Evolutionary conservation across 2,113 vertebrate genomes (phyloP).

Genomic region (Carassius carassius): DNA sequence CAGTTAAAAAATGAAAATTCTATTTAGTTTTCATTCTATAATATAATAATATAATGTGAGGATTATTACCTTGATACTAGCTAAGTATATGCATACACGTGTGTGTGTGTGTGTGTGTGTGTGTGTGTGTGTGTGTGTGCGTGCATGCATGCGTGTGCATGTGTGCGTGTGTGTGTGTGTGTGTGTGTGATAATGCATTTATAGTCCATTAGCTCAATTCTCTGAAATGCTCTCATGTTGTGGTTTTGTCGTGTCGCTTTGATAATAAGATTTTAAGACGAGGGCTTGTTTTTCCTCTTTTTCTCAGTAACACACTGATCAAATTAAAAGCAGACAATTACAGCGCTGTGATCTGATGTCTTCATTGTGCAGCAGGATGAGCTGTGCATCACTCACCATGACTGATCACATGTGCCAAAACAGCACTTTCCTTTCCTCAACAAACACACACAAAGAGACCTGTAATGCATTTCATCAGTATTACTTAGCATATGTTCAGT

Average conservation of each 20-base stretch:
- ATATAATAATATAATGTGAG: no score
- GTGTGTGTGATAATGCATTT: conserved; percentile 16
- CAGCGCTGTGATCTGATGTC: background rate
- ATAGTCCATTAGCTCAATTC: conserved; percentile 36
- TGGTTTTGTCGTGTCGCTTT: conserved; percentile 43
- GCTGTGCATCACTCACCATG: background rate
- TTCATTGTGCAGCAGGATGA: background rate
- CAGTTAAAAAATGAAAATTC: no score
- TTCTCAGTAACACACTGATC: conserved; percentile 21
- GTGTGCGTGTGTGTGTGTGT: no score
- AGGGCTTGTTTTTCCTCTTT: conserved; percentile 46
- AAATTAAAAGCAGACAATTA: conserved; percentile 34
- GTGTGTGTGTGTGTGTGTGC: no score
- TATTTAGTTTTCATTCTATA: no score
- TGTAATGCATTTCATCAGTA: background rate
- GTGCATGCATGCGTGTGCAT: no score
- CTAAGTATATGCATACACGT: no score
- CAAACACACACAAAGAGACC: background rate
- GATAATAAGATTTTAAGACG: conserved; percentile 54
- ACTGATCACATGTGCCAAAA: background rate
- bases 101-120: no score
- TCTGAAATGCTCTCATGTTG: background rate
- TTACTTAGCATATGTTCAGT: background rate
- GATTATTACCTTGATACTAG: no score
- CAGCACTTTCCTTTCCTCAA: background rate